Evolutionary conservation across 2,797 vertebrate species (phyloP).

Genomic region (Sternotherus odoratus): DNA sequence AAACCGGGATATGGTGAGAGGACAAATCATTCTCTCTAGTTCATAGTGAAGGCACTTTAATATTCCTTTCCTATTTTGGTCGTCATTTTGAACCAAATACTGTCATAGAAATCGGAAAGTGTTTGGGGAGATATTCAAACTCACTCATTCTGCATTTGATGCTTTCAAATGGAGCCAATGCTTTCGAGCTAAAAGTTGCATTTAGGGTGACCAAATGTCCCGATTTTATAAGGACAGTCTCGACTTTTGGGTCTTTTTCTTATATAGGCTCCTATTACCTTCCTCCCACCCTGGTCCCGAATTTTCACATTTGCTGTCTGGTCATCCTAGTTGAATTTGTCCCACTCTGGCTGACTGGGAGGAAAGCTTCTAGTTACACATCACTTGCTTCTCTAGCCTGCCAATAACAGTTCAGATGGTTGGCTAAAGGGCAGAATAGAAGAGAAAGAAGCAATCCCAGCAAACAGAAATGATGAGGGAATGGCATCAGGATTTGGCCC

Average conservation of each 20-base stretch:
- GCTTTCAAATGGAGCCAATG: background rate
- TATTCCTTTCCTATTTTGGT: background rate
- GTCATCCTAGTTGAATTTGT: background rate
- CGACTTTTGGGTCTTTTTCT: too few relatives aligned
- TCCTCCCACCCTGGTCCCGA: too few relatives aligned
- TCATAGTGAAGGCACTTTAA: background rate
- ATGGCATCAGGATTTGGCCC: background rate
- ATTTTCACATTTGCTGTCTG: too few relatives aligned
- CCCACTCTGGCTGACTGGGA: background rate
- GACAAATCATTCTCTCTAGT: background rate
- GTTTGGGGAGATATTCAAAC: background rate
- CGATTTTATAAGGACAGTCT: too few relatives aligned
- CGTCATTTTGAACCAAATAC: background rate
- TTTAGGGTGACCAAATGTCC: too few relatives aligned
- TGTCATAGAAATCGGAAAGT: background rate
- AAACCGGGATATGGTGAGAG: background rate
- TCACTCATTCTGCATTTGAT: background rate
- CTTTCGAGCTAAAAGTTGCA: background rate
- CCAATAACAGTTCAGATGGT: background rate
- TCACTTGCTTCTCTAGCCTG: rapidly evolving
- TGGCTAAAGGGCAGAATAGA: background rate
- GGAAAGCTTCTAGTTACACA: background rate
- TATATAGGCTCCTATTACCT: too few relatives aligned
- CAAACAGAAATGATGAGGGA: background rate
- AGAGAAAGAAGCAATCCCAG: background rate